Evolutionary conservation across 2,888 invertebrate genomes (phyloP).

Genomic region (Brachyptera risi): DNA sequence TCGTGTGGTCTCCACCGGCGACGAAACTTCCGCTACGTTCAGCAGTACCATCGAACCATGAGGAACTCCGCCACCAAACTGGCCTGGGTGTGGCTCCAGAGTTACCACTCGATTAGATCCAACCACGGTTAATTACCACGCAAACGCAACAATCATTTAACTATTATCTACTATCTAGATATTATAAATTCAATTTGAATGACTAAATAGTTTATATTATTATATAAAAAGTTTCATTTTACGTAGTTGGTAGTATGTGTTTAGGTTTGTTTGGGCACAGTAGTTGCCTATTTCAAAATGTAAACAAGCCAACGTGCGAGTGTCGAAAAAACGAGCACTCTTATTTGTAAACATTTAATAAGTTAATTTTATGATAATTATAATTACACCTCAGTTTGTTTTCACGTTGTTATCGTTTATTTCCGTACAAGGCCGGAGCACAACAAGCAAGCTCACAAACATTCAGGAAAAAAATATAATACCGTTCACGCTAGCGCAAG

Average conservation of each 20-base stretch:
- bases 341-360: constrained; percentile 44
- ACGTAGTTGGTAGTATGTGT: not conserved
- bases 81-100: constrained; percentile 57
- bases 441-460: constrained; percentile 6
- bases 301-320: constrained; percentile 48
- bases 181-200: not conserved
- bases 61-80: constrained; percentile 42
- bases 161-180: not conserved
- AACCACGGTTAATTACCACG: not conserved
- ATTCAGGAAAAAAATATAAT: not conserved
- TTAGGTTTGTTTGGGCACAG: not conserved
- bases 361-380: not conserved
- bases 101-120: constrained; percentile 40
- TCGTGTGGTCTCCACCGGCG: constrained; percentile 42
- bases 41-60: constrained; percentile 44
- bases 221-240: not conserved
- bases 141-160: too few relatives aligned
- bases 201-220: too few relatives aligned
- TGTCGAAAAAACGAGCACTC: not conserved
- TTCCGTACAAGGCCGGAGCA: constrained; percentile 25
- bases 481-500: not conserved
- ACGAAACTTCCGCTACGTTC: constrained; percentile 41
- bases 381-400: constrained; percentile 3
- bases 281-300: constrained; percentile 29
- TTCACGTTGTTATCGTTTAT: constrained; percentile 4